These are phyloP conservation scores for Jordanella pulchra DNA, from an alignment of 2,797 vertebrate species.

Conservation along the genomic window DNA sequence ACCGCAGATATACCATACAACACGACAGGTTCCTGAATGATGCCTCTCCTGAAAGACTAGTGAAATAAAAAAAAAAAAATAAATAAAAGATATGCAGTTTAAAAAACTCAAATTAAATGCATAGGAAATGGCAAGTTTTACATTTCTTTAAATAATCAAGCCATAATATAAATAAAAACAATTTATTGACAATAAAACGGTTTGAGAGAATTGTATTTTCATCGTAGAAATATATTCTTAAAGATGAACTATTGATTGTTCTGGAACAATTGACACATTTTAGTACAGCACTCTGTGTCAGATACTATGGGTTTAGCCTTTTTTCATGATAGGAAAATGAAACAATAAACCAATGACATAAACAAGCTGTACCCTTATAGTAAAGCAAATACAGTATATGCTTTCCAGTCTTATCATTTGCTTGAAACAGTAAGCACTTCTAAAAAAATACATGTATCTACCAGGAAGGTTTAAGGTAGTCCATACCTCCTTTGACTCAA, in stretches of 20 bases:
- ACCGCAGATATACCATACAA: background rate
- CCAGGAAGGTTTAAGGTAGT: background rate
- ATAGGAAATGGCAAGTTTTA: background rate
- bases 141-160: background rate
- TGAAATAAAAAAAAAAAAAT: no score
- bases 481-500: background rate
- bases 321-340: background rate
- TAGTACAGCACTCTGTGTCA: no score
- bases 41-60: no score
- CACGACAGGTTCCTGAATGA: conserved; percentile 29
- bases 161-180: background rate
- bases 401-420: background rate
- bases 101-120: background rate
- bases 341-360: background rate
- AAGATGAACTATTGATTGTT: no score
- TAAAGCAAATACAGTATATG: background rate
- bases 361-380: no score
- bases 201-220: background rate
- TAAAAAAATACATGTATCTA: background rate
- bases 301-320: no score
- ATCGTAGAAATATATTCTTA: background rate
- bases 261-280: no score
- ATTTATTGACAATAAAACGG: background rate
- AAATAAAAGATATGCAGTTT: background rate
- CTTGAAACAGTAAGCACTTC: background rate